A percentile compares a stretch with the other conserved stretches of the same genome.
Evolutionary conservation across 2,888 invertebrate genomes (phyloP).

Genomic region (Agriopis aurantiaria): DNA sequence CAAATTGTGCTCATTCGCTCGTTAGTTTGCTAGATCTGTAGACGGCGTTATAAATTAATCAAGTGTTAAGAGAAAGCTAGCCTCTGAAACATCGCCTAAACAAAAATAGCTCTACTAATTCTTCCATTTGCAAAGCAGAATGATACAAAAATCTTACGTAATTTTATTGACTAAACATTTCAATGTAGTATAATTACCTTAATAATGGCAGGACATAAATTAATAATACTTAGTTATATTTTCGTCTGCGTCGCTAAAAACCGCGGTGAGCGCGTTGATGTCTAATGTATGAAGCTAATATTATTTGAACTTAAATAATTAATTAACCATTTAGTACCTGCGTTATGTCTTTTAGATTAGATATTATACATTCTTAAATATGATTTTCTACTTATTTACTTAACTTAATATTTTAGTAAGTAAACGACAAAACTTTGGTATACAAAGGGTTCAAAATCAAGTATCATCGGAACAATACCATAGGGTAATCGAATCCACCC

Average conservation of each 20-base stretch:
- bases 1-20: background rate
- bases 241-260: slow-evolving; percentile 21
- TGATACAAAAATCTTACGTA: background rate
- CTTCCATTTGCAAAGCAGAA: slow-evolving; percentile 1
- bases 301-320: background rate
- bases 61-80: slow-evolving; percentile 8
- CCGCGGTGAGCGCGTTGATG: slow-evolving; percentile 31
- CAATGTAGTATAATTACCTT: slow-evolving; percentile 9
- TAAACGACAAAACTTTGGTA: no score
- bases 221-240: slow-evolving; percentile 20
- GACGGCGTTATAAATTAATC: background rate
- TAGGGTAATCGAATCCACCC: no score
- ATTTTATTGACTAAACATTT: slow-evolving; percentile 9
- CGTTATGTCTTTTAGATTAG: no score
- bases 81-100: background rate
- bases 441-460: no score
- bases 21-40: background rate
- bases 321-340: no score
- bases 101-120: background rate
- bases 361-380: no score
- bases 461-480: no score
- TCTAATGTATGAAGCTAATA: slow-evolving; percentile 44
- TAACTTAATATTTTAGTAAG: no score
- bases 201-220: slow-evolving; percentile 18
- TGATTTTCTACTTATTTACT: no score